Base-by-base conservation (phyloP, 2,888 invertebrate genomes). In the Caenorhabditis japonica region DNA sequence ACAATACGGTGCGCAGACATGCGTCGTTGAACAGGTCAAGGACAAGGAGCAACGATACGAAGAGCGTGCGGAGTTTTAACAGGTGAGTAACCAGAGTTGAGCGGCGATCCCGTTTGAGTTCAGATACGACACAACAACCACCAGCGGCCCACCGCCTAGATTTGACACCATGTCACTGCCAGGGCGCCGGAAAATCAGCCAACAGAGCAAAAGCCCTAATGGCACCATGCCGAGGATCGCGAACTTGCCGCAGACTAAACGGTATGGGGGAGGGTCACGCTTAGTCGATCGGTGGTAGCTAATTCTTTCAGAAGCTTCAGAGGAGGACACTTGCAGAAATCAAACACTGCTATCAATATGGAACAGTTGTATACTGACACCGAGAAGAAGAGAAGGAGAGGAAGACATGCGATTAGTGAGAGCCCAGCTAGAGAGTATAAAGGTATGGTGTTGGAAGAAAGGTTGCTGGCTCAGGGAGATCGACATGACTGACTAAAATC, bases 161-260 rank as follows among this genome's bases (percentile, higher is more conserved):
- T 80, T 81, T 47, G 85, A 85, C 44, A 83, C 85, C 13, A 84
- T 85, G 78, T 85, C 84, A 7, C 78, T 85, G 27, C 84, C 85
- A 0, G 85, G 85, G 5, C 52, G 76, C 17, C 58, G 82, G 33
- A 81, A 81, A 59, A 77, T 80, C 43, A 78, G 77, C 30, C 60
- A 75, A 2, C 55, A 60, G 30, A 74, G 68, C 36, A 10, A 80
- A 53, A 82, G 82, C 71, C 80, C 82, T 0, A 82, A 80, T 62
- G 81, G 81, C 30, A 82, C 81, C 4, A 62, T 81, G 55, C 44
- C 71, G 5, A 30, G 76, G n/a, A 19, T 53, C 10, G 62, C 69
- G 15, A 68, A 71, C 4, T 78, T 62, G 30, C 69, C 76, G 5
- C 41, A 41, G 4, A 34, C 56, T 4, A 81, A 74, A 55, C 68